Evolutionary conservation across 2,797 vertebrate genomes (phyloP).

Genomic region (Anabacerthia variegaticeps): DNA sequence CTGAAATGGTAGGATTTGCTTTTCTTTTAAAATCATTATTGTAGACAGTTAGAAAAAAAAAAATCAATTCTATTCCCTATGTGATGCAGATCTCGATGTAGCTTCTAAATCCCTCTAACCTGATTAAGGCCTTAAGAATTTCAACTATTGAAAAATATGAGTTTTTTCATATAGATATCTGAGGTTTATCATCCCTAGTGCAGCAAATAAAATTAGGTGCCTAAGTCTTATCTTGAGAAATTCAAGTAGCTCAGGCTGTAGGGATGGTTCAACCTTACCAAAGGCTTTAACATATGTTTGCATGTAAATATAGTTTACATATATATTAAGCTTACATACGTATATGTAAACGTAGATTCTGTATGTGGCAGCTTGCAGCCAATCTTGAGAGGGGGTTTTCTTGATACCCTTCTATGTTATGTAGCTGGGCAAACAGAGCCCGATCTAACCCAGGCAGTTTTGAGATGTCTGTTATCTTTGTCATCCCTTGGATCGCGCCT

Average conservation of each 20-base stretch:
- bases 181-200: neutral
- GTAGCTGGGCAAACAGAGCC: neutral
- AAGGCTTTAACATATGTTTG: neutral
- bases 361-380: neutral
- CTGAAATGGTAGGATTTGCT: conserved; percentile 5
- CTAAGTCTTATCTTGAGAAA: neutral
- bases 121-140: conserved; percentile 23
- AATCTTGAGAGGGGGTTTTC: neutral
- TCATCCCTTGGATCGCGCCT: neutral
- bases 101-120: conserved; percentile 33
- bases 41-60: neutral
- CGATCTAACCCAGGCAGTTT: neutral
- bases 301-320: neutral
- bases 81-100: neutral
- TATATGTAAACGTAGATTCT: neutral
- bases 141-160: neutral
- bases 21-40: neutral
- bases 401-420: neutral
- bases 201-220: neutral
- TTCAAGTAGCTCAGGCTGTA: neutral
- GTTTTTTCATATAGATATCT: neutral
- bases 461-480: neutral
- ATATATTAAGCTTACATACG: neutral
- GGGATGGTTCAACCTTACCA: neutral
- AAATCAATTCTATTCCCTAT: neutral